Evolutionary conservation across 2,888 invertebrate species (phyloP).

Genomic region (Philonicus albiceps): DNA sequence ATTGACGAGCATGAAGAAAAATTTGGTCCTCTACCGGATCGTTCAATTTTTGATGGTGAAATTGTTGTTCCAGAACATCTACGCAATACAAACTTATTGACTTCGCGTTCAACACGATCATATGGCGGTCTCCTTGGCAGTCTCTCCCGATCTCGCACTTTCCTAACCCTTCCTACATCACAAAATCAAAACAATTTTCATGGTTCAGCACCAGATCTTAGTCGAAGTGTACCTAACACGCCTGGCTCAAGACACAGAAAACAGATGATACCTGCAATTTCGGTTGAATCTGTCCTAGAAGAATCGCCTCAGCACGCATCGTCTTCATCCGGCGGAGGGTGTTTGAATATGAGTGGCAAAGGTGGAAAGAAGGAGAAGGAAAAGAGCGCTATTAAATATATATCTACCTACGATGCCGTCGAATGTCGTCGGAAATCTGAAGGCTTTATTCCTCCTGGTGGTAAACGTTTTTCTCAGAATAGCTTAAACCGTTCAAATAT

Average conservation of each 20-base stretch:
- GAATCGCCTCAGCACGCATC: constrained; percentile 49
- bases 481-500: neutral
- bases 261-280: constrained; percentile 47
- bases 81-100: constrained; percentile 51
- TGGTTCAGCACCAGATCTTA: constrained; percentile 61
- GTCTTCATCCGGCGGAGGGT: constrained; percentile 35
- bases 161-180: constrained; percentile 62
- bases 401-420: constrained; percentile 33
- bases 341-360: neutral
- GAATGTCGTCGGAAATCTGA: constrained; percentile 48
- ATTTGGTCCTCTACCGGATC: constrained; percentile 55
- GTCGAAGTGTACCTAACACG: constrained; percentile 60
- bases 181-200: constrained; percentile 54
- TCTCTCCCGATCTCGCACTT: constrained; percentile 68
- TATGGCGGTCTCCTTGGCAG: constrained; percentile 65
- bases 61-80: constrained; percentile 59
- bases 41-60: constrained; percentile 56
- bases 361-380: constrained; percentile 39
- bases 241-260: constrained; percentile 51
- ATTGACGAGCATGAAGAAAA: constrained; percentile 54
- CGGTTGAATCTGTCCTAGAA: constrained; percentile 55
- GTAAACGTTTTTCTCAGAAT: neutral
- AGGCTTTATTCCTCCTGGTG: constrained; percentile 20
- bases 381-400: constrained; percentile 38
- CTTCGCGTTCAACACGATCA: constrained; percentile 53